Percentiles rank a stretch among this genome's conserved stretches.
These are phyloP conservation scores for Mixornis gularis DNA, from an alignment of 2,113 vertebrate genomes.

Conservation along the genomic window DNA sequence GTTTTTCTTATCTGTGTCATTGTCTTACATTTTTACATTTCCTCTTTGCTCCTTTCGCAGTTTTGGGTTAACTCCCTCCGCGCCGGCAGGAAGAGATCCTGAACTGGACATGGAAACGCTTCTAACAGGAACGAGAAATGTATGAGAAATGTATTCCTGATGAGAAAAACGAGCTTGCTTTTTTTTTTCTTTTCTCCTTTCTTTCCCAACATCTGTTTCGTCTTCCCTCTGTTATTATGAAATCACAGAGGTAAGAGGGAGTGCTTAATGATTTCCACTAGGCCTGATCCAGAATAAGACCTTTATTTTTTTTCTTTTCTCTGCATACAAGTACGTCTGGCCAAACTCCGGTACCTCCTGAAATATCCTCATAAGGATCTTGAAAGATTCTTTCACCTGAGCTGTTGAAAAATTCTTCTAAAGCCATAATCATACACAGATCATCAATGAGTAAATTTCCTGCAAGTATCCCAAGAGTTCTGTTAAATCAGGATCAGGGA, in stretches of 20 bases:
- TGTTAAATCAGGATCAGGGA: neutral
- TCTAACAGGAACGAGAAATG: neutral
- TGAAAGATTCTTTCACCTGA: neutral
- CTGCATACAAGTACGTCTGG: rapidly evolving
- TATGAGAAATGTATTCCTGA: neutral
- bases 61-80: neutral
- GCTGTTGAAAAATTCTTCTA: neutral
- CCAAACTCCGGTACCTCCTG: neutral
- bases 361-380: neutral
- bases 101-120: neutral
- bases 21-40: conserved; percentile 44
- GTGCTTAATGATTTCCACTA: neutral
- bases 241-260: neutral
- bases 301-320: neutral
- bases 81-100: neutral
- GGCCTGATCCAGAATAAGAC: neutral
- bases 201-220: neutral
- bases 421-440: neutral
- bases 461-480: neutral
- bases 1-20: conserved; percentile 18
- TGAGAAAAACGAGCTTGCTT: neutral
- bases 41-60: neutral
- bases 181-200: too few species aligned
- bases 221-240: neutral
- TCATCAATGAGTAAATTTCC: neutral